A percentile compares a stretch with the other conserved stretches of the same genome.
phyloP scores from a whole-genome alignment of 2,888 invertebrate species.

The Xestia sexstrigata region DNA sequence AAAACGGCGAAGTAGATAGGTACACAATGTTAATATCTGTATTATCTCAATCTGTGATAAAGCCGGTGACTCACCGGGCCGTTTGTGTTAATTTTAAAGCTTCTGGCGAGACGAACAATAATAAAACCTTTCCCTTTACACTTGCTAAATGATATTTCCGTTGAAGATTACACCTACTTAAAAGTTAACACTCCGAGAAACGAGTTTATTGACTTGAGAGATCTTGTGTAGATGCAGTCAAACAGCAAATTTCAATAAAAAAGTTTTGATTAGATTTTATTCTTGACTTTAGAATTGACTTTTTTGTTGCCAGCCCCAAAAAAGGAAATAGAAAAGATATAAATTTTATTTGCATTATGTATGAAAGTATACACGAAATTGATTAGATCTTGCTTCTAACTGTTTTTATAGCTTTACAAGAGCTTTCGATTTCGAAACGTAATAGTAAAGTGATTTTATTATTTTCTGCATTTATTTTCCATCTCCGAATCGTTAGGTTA shows the following conservation, averaged over 20 bases:
- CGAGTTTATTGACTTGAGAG: conserved; percentile 23
- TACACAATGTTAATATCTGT: too few species aligned
- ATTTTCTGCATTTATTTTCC: conserved; percentile 15
- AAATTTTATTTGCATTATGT: conserved; percentile 26
- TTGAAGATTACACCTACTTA: conserved; percentile 62
- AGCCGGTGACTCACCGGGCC: conserved; percentile 44
- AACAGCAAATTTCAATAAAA: not conserved
- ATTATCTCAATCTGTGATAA: conserved; percentile 47
- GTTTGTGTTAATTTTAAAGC: conserved; percentile 43
- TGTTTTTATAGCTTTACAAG: conserved; percentile 26
- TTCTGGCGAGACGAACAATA: conserved; percentile 42
- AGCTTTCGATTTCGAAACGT: conserved; percentile 44
- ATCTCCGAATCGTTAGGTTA: not conserved
- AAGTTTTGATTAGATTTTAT: not conserved
- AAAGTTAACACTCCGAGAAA: conserved; percentile 42
- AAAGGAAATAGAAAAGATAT: conserved; percentile 15
- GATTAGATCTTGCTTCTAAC: conserved; percentile 29
- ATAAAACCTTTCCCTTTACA: conserved; percentile 63
- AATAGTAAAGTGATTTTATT: conserved; percentile 32
- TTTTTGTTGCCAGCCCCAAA: conserved; percentile 11
- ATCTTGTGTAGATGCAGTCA: not conserved
- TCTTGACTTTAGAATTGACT: not conserved
- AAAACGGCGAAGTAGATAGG: conserved; percentile 19
- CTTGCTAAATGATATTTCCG: conserved; percentile 75
- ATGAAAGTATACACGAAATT: conserved; percentile 24